These are phyloP conservation scores for Escarpia spicata DNA, from an alignment of 2,888 invertebrate genomes.

Conservation along the genomic window DNA sequence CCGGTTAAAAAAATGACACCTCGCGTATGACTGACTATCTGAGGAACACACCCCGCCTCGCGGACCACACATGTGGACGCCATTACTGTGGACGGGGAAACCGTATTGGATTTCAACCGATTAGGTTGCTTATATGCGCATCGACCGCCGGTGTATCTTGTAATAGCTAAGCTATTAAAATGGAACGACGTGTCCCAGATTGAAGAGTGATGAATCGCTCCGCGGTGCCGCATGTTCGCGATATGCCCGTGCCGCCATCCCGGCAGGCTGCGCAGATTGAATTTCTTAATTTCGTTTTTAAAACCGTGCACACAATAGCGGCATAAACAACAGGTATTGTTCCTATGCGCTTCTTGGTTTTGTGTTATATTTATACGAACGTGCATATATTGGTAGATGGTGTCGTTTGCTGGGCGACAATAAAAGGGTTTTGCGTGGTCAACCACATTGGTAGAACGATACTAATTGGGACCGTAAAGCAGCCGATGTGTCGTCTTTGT, in stretches of 20 bases:
- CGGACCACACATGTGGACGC: background rate
- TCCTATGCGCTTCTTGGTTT: background rate
- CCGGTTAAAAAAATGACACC: background rate
- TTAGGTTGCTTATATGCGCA: background rate
- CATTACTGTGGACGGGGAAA: background rate
- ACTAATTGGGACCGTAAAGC: background rate
- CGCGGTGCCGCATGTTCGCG: background rate
- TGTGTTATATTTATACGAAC: background rate
- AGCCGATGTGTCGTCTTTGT: background rate
- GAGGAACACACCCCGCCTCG: background rate
- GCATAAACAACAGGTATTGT: background rate
- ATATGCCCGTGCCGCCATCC: background rate
- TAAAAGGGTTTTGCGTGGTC: background rate
- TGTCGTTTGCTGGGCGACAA: background rate
- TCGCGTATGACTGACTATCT: background rate
- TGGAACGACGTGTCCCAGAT: background rate
- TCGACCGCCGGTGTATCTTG: background rate
- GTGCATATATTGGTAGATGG: background rate
- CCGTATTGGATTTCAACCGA: background rate
- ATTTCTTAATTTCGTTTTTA: constrained; percentile 16
- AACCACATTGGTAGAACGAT: background rate
- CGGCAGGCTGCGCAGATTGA: background rate
- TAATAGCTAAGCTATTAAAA: background rate
- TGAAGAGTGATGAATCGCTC: constrained; percentile 4
- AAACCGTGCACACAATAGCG: background rate